Conservation (phyloP, 2,888 invertebrate species). For the Diabrotica balteata region DNA sequence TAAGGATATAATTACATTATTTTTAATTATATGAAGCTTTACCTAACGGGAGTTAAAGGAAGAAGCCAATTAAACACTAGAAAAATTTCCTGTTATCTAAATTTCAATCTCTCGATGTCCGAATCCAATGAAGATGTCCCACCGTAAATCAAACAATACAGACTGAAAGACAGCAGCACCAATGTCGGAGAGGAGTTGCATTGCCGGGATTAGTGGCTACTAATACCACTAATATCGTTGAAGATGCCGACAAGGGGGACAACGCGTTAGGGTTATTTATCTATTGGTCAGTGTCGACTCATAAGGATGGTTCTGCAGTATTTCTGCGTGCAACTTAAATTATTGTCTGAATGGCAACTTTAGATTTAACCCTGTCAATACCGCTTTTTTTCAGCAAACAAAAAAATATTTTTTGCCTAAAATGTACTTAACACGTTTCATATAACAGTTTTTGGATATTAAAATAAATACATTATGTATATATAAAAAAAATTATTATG, state of each 20-base stretch:
- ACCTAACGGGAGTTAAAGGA: background rate
- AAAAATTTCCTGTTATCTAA: constrained; percentile 7
- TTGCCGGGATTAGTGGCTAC: constrained; percentile 19
- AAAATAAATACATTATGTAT: no score
- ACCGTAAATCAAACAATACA: constrained; percentile 24
- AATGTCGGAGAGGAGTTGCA: constrained; percentile 10
- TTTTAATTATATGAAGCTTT: no score
- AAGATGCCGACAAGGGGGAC: constrained; percentile 25
- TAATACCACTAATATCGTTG: constrained; percentile 27
- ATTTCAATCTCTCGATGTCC: constrained; percentile 10
- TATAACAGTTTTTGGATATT: no score
- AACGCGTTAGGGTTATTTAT: background rate
- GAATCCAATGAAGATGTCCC: constrained; percentile 19
- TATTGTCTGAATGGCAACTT: no score
- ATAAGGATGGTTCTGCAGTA: background rate
- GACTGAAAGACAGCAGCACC: constrained; percentile 9
- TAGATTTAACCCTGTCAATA: no score
- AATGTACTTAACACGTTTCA: no score
- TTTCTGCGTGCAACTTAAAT: no score
- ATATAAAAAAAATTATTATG: no score
- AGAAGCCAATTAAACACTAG: constrained; percentile 6
- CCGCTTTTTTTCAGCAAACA: no score
- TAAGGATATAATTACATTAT: no score
- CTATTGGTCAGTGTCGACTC: constrained; percentile 2
- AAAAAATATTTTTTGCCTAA: no score